Evolutionary conservation across 2,113 vertebrate genomes (phyloP).

Genomic region (Rhea pennata): DNA sequence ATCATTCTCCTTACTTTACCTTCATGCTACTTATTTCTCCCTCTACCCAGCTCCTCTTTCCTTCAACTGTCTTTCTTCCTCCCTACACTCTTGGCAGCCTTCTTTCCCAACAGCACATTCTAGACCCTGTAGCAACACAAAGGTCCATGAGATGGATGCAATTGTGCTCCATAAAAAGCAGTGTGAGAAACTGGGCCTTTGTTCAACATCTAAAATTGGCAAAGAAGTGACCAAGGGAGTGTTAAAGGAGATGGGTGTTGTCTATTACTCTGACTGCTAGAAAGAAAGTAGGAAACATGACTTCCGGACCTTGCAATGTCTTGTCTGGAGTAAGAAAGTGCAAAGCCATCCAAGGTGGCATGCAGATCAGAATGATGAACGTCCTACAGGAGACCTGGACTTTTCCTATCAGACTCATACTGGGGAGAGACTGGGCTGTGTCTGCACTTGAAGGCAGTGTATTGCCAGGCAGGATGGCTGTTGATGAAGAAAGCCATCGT

Average conservation of each 20-base stretch:
- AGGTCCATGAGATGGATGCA: neutral
- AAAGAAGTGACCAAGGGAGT: neutral
- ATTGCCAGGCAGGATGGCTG: neutral
- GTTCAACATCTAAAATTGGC: neutral
- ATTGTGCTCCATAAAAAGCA: neutral
- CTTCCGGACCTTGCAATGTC: neutral
- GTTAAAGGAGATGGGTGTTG: neutral
- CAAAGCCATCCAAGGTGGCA: neutral
- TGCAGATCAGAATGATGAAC: neutral
- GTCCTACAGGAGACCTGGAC: neutral
- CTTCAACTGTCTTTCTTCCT: neutral
- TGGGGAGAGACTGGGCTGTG: neutral
- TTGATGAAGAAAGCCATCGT: neutral
- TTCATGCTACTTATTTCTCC: neutral
- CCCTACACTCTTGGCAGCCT: neutral
- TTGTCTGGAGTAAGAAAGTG: neutral
- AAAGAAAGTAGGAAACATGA: neutral
- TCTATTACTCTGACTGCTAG: neutral
- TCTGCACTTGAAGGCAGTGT: neutral
- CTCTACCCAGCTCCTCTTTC: neutral
- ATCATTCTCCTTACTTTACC: neutral
- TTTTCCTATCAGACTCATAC: neutral
- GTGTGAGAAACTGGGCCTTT: neutral
- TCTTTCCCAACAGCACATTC: neutral
- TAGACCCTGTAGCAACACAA: neutral